A percentile compares a stretch with the other conserved stretches of the same genome.
phyloP scores from a whole-genome alignment of 30 jellyfish, hydroid and myxozoan species.

The Rhopilema esculentum region DNA sequence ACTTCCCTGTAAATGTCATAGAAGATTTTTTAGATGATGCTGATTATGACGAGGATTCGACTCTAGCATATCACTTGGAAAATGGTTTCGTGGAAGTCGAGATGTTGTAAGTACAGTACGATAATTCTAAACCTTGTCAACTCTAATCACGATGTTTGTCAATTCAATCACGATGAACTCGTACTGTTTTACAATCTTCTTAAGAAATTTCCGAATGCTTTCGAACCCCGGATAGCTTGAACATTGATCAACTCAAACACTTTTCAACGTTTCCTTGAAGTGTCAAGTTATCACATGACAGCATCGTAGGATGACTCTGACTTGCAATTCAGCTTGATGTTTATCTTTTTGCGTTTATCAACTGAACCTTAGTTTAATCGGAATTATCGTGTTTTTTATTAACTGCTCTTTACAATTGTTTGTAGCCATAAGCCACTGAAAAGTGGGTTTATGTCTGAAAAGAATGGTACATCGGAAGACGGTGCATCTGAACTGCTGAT shows the following conservation, averaged over 20 bases:
- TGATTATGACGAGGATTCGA: constrained; percentile 31
- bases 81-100: constrained; percentile 60
- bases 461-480: background rate
- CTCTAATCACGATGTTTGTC: too few relatives aligned
- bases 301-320: background rate
- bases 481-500: constrained; percentile 41
- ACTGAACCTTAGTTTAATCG: background rate
- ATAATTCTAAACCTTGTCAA: background rate
- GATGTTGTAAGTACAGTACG: constrained; percentile 64
- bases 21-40: constrained; percentile 40
- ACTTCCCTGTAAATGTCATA: constrained; percentile 70
- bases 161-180: too few relatives aligned
- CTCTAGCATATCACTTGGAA: constrained; percentile 75
- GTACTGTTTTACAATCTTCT: too few relatives aligned
- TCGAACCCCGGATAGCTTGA: too few relatives aligned
- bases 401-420: background rate
- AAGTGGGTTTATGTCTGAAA: constrained; percentile 52
- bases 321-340: background rate
- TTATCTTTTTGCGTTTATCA: background rate
- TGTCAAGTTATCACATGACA: too few relatives aligned
- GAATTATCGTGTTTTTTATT: background rate
- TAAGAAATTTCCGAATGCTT: too few relatives aligned
- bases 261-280: too few relatives aligned
- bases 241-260: too few relatives aligned
- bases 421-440: constrained; percentile 49